These are phyloP conservation scores for Zaprionus ornatus DNA, from an alignment of 1,140 invertebrate genomes.

Conservation along the genomic window DNA sequence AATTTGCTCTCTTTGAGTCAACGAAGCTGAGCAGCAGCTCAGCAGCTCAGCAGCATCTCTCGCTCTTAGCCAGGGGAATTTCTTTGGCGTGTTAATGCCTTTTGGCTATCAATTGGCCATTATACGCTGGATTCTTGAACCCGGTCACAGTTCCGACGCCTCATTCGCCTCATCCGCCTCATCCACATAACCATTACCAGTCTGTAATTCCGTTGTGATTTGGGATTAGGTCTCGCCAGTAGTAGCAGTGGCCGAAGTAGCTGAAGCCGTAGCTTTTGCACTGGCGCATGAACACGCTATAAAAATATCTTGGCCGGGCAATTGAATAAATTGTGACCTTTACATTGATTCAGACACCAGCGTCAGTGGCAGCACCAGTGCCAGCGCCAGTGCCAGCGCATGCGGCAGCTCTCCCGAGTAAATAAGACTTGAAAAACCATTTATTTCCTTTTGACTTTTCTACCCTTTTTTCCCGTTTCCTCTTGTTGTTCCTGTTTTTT, in stretches of 20 bases:
- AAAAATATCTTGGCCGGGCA: conserved; percentile 77
- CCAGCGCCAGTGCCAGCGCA: not conserved
- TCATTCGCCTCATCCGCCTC: conserved; percentile 25
- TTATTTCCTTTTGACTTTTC: conserved; percentile 77
- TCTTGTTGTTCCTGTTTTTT: conserved; percentile 11
- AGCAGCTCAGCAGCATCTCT: conserved; percentile 56
- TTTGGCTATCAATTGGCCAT: conserved; percentile 82
- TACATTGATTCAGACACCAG: conserved; percentile 72
- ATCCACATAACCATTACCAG: conserved; percentile 76
- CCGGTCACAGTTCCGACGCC: conserved; percentile 33
- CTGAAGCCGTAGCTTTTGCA: not conserved
- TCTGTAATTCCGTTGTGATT: conserved; percentile 81
- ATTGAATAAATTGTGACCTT: conserved; percentile 83
- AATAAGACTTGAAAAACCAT: conserved; percentile 78
- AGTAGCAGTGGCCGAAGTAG: not conserved
- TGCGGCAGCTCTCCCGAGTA: conserved; percentile 51
- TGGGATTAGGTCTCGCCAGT: conserved; percentile 71
- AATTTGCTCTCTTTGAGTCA: conserved; percentile 9
- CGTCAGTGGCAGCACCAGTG: not conserved
- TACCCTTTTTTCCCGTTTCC: conserved; percentile 54
- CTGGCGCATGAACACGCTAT: conserved; percentile 73
- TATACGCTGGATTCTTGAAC: conserved; percentile 65
- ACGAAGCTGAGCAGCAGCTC: not conserved
- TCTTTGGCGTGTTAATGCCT: conserved; percentile 79
- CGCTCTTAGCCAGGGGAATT: conserved; percentile 72